phyloP scores from a whole-genome alignment of 1,140 invertebrate genomes.

The Cherax destructor region DNA sequence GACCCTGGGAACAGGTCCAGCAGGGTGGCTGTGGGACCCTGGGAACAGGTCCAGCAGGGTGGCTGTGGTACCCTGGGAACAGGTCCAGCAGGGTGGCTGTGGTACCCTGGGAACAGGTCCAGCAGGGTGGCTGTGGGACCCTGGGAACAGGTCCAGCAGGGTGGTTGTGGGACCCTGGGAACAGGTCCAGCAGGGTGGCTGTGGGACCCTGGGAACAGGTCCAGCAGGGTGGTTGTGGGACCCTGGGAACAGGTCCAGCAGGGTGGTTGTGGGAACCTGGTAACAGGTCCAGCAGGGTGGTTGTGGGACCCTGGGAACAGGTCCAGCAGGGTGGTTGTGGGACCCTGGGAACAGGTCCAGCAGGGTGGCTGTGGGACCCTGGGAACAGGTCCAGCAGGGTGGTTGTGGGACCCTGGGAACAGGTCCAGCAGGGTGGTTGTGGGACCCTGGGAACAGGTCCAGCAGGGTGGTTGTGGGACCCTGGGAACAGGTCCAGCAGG shows the following conservation, averaged over 20 bases:
- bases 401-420: background rate
- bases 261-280: too few species aligned
- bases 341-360: background rate
- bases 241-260: background rate
- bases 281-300: background rate
- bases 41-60: background rate
- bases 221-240: background rate
- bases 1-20: background rate
- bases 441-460: background rate
- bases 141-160: too few species aligned
- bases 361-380: background rate
- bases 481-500: too few species aligned
- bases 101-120: background rate
- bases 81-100: background rate
- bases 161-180: constrained; percentile 4
- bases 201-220: background rate
- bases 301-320: background rate
- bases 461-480: too few species aligned
- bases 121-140: too few species aligned
- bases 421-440: background rate
- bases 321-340: too few species aligned
- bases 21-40: background rate
- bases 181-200: too few species aligned
- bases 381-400: background rate
- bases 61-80: background rate